These are phyloP conservation scores for Amorpha juglandis DNA, from an alignment of 2,888 invertebrate species.

Conservation along the genomic window DNA sequence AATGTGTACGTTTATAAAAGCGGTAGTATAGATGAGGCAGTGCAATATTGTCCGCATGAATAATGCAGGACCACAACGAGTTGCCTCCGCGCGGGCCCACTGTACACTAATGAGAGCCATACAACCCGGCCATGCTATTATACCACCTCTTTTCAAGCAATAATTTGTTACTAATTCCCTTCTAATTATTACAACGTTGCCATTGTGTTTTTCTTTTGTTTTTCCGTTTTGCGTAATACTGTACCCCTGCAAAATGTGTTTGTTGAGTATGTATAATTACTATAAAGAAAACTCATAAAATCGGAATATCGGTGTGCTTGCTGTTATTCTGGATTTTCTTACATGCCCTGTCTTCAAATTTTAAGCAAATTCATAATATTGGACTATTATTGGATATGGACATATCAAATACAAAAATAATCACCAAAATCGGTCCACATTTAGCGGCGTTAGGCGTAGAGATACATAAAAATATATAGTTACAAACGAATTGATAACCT, in stretches of 20 bases:
- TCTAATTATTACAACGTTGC: slow-evolving; percentile 70
- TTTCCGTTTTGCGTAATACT: slow-evolving; percentile 10
- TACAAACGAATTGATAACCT: no score
- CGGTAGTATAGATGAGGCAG: slow-evolving; percentile 57
- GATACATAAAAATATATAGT: no score
- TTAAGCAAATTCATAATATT: no score
- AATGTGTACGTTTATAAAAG: slow-evolving; percentile 50
- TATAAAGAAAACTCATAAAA: background rate
- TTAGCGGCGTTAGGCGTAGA: no score
- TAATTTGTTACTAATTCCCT: slow-evolving; percentile 80
- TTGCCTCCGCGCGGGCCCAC: slow-evolving; percentile 62
- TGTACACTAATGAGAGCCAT: slow-evolving; percentile 78
- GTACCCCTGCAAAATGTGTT: background rate
- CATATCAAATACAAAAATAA: no score
- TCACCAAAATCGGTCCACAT: no score
- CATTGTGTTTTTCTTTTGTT: slow-evolving; percentile 37
- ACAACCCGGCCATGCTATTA: slow-evolving; percentile 68
- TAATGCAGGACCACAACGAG: slow-evolving; percentile 76
- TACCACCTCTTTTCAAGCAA: slow-evolving; percentile 70
- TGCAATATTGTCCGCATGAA: slow-evolving; percentile 82
- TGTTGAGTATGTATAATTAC: background rate
- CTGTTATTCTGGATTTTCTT: no score
- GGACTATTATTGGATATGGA: no score
- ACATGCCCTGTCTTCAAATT: no score
- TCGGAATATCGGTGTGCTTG: no score